Evolutionary conservation across 2,888 invertebrate species (phyloP).

Genomic region (Andrena minutula): DNA sequence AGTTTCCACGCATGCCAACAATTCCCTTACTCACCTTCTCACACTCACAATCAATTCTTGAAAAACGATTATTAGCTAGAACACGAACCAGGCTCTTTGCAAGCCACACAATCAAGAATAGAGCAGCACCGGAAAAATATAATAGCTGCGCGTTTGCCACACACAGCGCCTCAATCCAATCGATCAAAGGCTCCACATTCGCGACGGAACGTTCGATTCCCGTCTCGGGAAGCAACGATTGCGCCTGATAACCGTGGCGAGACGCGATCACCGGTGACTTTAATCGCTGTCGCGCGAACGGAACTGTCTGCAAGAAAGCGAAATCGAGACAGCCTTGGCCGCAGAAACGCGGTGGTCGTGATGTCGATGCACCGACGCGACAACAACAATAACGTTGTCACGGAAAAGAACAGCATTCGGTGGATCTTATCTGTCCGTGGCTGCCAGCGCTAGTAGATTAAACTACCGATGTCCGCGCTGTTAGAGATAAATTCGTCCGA

Average conservation of each 20-base stretch:
- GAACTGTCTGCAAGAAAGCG: background rate
- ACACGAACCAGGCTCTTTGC: too few species aligned
- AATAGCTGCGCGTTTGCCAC: too few species aligned
- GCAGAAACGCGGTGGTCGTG: background rate
- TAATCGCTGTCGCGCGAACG: background rate
- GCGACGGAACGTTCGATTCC: too few species aligned
- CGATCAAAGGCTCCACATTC: too few species aligned
- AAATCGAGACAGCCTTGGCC: background rate
- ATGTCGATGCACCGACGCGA: constrained; percentile 9
- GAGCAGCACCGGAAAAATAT: too few species aligned
- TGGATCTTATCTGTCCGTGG: constrained; percentile 54
- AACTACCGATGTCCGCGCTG: constrained; percentile 39
- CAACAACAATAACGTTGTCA: constrained; percentile 22
- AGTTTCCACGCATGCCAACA: too few species aligned
- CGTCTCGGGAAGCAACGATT: background rate
- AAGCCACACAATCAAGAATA: too few species aligned
- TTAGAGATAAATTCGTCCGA: constrained; percentile 63
- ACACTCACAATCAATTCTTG: too few species aligned
- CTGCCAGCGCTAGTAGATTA: constrained; percentile 53
- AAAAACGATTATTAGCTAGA: too few species aligned
- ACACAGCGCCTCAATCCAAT: too few species aligned
- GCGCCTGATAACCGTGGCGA: background rate
- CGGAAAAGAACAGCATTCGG: constrained; percentile 51
- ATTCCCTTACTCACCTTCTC: too few species aligned
- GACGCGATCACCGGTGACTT: background rate